A percentile compares a stretch with the other conserved stretches of the same genome.
Evolutionary conservation across 2,113 vertebrate genomes (phyloP).

Genomic region (Furnarius figulus): DNA sequence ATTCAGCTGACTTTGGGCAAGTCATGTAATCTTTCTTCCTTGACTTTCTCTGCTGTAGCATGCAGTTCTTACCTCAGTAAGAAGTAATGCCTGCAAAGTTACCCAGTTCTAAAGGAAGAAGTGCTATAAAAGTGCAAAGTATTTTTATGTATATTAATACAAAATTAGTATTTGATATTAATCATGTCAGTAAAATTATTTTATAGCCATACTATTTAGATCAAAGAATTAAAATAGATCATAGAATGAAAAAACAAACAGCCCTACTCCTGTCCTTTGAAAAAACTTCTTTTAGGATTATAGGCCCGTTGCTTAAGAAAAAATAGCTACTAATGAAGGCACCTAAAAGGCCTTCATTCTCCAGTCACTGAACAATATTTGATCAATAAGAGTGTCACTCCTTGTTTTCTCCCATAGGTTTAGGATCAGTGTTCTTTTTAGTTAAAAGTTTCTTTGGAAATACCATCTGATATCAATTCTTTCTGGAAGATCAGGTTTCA

Average conservation of each 20-base stretch:
- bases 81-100: not conserved
- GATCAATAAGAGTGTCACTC: not conserved
- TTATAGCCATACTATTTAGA: not conserved
- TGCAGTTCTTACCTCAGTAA: not conserved
- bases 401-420: not conserved
- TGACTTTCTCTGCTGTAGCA: not conserved
- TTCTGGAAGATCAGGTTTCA: not conserved
- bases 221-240: not conserved
- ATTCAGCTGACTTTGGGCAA: slow-evolving; percentile 40
- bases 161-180: not conserved
- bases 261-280: not conserved
- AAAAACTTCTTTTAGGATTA: not conserved
- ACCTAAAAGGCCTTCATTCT: not conserved
- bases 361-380: not conserved
- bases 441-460: not conserved
- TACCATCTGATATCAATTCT: not conserved
- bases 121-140: slow-evolving; percentile 65
- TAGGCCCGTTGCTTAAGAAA: not conserved
- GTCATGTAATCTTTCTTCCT: not conserved
- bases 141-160: not conserved
- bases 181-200: not conserved
- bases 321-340: not conserved
- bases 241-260: not conserved
- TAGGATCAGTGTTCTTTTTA: not conserved
- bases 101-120: not conserved